Evolutionary conservation across 2,888 invertebrate genomes (phyloP), one percentile per base, ranked within the genome.

Genomic region (Tromatobia lineatoria): DNA sequence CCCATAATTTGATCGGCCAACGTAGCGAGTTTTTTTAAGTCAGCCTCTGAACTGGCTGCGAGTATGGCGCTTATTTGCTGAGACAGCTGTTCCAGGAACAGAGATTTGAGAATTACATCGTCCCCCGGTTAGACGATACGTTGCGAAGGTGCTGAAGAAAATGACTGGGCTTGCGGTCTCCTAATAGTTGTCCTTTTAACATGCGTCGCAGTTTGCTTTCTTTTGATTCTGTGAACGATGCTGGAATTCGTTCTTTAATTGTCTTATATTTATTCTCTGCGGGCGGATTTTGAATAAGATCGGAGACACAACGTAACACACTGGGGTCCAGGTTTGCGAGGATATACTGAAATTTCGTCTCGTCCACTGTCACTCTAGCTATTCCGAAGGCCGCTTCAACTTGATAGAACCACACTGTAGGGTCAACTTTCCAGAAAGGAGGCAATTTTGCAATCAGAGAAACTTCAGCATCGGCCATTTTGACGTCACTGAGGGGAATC

Each of bases 111-210:
- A 6, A 76, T 13, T 1, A 52, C n/a, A 8, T 80, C 80, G 8
- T 59, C 70, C 75, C n/a, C n/a, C 59, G 61, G 25, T 50, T 57
- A 3, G 66, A 45, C 10, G 82, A 64, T 0, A 81, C 20, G 8
- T 74, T 70, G 4, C 79, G 54, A 38, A 85, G 64, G 3, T 82
- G 71, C 11, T 80, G 59, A 0, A 85, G 70, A 2, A 85, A 73
- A n/a, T 80, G 80, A 4, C 74, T 69, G 3, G 80, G 85, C 13
- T 78, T 82, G 13, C 67, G 61, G 47, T 85, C 77, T 8, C 85
- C 73, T 0, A 80, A 47, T 3, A 73, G 11, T 10, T 80, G 59
- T 8, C 67, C 74, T 29, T 76, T 82, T 10, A 85, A 29, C 0
- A 85, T 15, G 23, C 82, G 23, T 11, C 61, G 73, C 1, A 85